Percentiles rank a stretch among this genome's conserved stretches.
phyloP scores from a whole-genome alignment of 2,888 invertebrate genomes.

The Oxystoma pomonae region DNA sequence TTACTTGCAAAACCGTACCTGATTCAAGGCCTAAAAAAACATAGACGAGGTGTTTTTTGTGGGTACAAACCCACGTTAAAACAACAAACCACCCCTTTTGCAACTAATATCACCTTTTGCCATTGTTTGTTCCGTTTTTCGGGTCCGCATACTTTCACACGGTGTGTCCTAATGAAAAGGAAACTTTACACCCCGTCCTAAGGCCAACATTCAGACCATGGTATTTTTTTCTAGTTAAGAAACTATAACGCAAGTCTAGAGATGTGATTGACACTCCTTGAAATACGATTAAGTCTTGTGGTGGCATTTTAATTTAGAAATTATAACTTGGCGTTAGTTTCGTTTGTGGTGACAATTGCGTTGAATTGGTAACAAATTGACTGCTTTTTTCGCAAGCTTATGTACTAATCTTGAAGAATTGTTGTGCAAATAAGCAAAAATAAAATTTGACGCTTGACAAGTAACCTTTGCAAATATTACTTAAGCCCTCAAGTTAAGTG shows the following conservation, averaged over 20 bases:
- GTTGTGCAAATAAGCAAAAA: no score
- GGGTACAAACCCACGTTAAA: background rate
- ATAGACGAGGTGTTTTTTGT: background rate
- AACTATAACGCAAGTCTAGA: background rate
- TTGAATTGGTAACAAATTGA: background rate
- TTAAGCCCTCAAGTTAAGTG: no score
- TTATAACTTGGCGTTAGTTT: background rate
- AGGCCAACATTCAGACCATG: background rate
- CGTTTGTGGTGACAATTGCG: background rate
- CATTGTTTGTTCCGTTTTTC: background rate
- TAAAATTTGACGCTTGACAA: no score
- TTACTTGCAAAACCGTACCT: background rate
- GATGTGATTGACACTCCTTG: background rate
- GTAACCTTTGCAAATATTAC: no score
- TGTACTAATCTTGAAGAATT: no score
- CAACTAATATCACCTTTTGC: no score
- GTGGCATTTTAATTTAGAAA: background rate
- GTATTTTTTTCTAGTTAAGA: background rate
- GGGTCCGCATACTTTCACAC: background rate
- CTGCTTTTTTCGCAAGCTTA: background rate
- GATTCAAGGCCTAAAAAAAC: background rate
- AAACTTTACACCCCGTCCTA: background rate
- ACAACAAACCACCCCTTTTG: background rate
- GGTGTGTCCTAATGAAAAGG: background rate
- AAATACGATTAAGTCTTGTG: background rate